Evolutionary conservation across 1,140 invertebrate genomes (phyloP).

Genomic region (Drosophila biarmipes): DNA sequence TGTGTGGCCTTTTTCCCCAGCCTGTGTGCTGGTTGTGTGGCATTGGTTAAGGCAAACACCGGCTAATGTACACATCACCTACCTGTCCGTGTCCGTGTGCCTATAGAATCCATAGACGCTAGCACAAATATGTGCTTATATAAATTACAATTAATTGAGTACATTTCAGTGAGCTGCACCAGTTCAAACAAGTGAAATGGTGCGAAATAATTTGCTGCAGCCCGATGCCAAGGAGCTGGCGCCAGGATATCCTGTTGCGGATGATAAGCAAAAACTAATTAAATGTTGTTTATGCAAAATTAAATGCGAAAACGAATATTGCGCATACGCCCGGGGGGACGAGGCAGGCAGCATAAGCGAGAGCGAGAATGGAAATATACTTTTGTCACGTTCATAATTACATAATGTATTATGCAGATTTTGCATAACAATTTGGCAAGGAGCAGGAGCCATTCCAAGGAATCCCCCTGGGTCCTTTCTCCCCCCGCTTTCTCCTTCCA

Average conservation of each 20-base stretch:
- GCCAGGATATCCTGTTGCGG: conserved; percentile 35
- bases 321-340: conserved; percentile 52
- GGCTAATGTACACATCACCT: conserved; percentile 1
- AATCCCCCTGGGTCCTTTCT: conserved; percentile 3
- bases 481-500: neutral
- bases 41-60: conserved; percentile 10
- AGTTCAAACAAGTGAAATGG: conserved; percentile 65
- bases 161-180: conserved; percentile 30
- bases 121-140: conserved; percentile 38
- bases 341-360: neutral
- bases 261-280: conserved; percentile 54
- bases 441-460: conserved; percentile 6
- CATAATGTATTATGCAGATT: conserved; percentile 82
- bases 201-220: conserved; percentile 65
- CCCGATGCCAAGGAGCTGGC: conserved; percentile 20
- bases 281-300: conserved; percentile 60
- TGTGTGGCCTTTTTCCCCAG: conserved; percentile 11
- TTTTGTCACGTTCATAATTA: conserved; percentile 81
- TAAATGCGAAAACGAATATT: conserved; percentile 58
- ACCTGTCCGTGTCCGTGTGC: neutral
- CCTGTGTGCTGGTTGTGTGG: neutral
- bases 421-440: conserved; percentile 74
- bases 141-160: conserved; percentile 78
- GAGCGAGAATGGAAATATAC: conserved; percentile 24
- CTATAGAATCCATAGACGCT: conserved; percentile 7